Evolutionary conservation across 2,113 vertebrate genomes (phyloP), one percentile per base, ranked within the genome.

Genomic region (Hypomesus transpacificus): DNA sequence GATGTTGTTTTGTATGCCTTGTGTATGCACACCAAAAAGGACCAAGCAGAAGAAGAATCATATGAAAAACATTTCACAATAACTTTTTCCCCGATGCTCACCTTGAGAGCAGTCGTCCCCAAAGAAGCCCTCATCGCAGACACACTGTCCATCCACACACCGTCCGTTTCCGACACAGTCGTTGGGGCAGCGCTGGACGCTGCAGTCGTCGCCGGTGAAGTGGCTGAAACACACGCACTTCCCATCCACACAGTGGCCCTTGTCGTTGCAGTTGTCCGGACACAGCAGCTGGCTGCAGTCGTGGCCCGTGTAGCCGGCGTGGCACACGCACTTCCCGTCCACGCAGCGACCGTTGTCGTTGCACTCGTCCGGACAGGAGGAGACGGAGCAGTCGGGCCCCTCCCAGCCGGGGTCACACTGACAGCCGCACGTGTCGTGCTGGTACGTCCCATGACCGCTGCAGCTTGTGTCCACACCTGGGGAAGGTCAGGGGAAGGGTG

Each of bases 91-190:
- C 9, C 9, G 8, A 46, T 46, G 39, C 91, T 93, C 82, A 95
- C 94, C 94, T 79, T 89, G 87, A n/a, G 94, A 91, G 72, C 96
- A 98, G 84, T 92, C 90, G 0, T 86, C 86, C 13, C 94, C 94
- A 0, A 83, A 85, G 83, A 96, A 95, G 72, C 94, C 94, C 66
- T 91, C 78, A 0, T 94, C 88, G 56, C 94, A 97, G 86, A 92
- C 81, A 34, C 96, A 96, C 75, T 88, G 87, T 14, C 94, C 94
- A 0, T 94, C 87, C 70, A 94, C 89, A 65, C 96, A 96, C 76
- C 83, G 92, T n/a, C 95, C 93, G 0, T 92, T 93, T 3, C 90
- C 91, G 0, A 82, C 85, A 84, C 96, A 96, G 84, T 94, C 91
- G 1, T 79, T 75, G 0, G 89, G 88, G 71, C 95, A 97, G 22